A percentile compares a stretch with the other conserved stretches of the same genome.
phyloP scores from a whole-genome alignment of 2,888 invertebrate genomes.

The Scelioninae gen. 2 region DNA sequence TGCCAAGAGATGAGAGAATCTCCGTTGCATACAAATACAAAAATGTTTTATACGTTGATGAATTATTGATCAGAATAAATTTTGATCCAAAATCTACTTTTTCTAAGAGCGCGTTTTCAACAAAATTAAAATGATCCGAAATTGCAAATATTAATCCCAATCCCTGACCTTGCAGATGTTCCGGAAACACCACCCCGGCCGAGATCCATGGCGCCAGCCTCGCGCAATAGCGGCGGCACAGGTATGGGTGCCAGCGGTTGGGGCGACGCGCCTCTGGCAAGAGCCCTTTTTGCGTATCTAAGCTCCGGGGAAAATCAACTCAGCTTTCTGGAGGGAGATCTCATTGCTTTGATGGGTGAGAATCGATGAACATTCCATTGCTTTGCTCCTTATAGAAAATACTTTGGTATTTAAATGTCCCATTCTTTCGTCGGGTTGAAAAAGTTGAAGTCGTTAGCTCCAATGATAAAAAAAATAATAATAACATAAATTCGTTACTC shows the following conservation, averaged over 20 bases:
- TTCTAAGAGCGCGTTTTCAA: no score
- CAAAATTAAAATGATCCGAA: not conserved
- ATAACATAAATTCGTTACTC: no score
- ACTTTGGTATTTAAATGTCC: slow-evolving; percentile 38
- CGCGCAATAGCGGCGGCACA: slow-evolving; percentile 70
- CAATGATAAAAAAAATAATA: no score
- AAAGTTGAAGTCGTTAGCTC: slow-evolving; percentile 21
- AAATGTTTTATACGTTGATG: no score
- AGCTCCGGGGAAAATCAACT: slow-evolving; percentile 93
- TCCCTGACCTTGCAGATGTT: slow-evolving; percentile 70
- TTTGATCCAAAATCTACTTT: no score
- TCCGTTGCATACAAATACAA: no score
- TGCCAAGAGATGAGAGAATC: no score
- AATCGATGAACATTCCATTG: slow-evolving; percentile 44
- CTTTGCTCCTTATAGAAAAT: slow-evolving; percentile 40
- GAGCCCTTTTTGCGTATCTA: slow-evolving; percentile 92
- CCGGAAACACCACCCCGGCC: slow-evolving; percentile 78
- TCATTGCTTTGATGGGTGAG: slow-evolving; percentile 87
- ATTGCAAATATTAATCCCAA: slow-evolving; percentile 39
- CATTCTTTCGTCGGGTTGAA: slow-evolving; percentile 30
- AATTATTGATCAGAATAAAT: no score
- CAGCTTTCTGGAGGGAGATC: slow-evolving; percentile 93
- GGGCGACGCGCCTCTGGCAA: slow-evolving; percentile 86
- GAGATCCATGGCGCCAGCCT: slow-evolving; percentile 79
- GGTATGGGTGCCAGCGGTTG: slow-evolving; percentile 70